Percentiles rank a stretch among this genome's conserved stretches.
Evolutionary conservation across 2,797 vertebrate species (phyloP).

Genomic region (Enteromius treurensis): DNA sequence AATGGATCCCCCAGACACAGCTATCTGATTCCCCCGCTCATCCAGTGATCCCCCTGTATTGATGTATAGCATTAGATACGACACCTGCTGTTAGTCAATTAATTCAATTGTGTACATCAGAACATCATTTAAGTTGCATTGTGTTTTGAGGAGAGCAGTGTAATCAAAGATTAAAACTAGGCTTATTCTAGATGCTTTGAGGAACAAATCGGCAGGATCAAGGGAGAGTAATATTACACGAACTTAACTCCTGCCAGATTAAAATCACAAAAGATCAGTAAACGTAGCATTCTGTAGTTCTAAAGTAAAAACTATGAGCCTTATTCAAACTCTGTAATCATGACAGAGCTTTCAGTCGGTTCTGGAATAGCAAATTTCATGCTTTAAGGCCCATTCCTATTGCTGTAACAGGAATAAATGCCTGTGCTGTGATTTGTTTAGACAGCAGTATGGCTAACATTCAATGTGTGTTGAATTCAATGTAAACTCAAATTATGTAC

Average conservation of each 20-base stretch:
- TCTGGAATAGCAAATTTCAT: neutral
- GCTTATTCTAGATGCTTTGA: constrained; percentile 48
- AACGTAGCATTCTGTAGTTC: constrained; percentile 3
- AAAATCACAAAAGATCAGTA: constrained; percentile 33
- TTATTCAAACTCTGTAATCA: constrained; percentile 4
- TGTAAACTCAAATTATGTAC: neutral
- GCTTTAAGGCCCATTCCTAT: neutral
- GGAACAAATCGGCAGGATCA: constrained; percentile 32
- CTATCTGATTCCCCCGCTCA: constrained; percentile 43
- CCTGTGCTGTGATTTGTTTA: neutral
- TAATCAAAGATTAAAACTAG: constrained; percentile 58
- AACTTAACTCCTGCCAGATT: constrained; percentile 44
- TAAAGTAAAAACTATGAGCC: too few relatives aligned
- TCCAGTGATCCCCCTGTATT: constrained; percentile 52
- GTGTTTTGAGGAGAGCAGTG: constrained; percentile 46
- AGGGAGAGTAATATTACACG: constrained; percentile 41
- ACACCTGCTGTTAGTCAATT: constrained; percentile 61
- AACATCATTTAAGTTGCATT: constrained; percentile 51
- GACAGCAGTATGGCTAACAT: neutral
- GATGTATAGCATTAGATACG: constrained; percentile 57
- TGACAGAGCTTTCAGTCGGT: neutral
- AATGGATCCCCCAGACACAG: constrained; percentile 56
- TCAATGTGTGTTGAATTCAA: neutral
- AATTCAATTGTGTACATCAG: constrained; percentile 56
- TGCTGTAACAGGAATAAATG: neutral